Evolutionary conservation across 2,113 vertebrate genomes (phyloP).

Genomic region (Empidonax traillii): DNA sequence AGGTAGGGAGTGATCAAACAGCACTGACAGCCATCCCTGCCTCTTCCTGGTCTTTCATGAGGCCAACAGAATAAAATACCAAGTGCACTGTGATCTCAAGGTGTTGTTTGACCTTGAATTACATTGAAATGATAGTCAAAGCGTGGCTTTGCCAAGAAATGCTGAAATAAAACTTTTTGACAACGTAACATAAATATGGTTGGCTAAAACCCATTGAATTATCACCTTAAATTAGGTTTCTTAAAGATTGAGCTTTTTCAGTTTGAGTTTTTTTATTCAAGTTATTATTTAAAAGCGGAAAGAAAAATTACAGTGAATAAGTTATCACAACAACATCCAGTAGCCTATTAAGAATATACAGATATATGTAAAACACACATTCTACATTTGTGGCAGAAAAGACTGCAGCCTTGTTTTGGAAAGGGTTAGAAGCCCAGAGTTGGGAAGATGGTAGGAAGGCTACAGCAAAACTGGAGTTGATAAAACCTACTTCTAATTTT

Average conservation of each 20-base stretch:
- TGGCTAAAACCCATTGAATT: neutral
- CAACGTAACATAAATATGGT: neutral
- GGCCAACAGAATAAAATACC: neutral
- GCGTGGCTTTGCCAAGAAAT: neutral
- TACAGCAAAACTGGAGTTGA: neutral
- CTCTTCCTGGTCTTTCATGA: neutral
- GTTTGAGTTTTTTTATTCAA: neutral
- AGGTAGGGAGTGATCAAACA: neutral
- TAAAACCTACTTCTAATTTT: neutral
- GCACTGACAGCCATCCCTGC: neutral
- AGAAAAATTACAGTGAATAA: neutral
- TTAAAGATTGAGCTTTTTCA: neutral
- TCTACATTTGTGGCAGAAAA: neutral
- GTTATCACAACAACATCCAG: neutral
- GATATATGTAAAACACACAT: neutral
- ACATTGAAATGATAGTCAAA: neutral
- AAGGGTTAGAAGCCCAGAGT: neutral
- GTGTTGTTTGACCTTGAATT: neutral
- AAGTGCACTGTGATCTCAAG: neutral
- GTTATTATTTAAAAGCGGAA: neutral
- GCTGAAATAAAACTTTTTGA: neutral
- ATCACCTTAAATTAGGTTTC: neutral
- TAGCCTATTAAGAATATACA: neutral
- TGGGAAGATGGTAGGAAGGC: neutral
- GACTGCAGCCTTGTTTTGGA: neutral